These are phyloP conservation scores for Nylanderia fulva DNA, from an alignment of 1,140 invertebrate genomes.

Conservation along the genomic window DNA sequence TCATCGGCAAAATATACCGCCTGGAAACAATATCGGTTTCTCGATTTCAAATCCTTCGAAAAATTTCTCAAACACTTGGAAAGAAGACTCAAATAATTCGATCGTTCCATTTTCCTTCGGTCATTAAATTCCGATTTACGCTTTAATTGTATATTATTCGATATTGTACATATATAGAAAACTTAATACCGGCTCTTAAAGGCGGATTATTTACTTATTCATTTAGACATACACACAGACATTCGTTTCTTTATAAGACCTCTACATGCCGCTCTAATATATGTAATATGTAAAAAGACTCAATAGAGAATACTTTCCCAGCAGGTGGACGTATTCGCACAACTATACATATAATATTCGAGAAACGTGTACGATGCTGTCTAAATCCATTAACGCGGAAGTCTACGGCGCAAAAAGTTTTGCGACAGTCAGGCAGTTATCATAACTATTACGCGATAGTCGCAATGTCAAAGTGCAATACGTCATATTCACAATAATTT, in stretches of 20 bases:
- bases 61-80: background rate
- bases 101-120: background rate
- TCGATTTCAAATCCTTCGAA: background rate
- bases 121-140: background rate
- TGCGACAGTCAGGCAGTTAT: constrained; percentile 8
- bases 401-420: constrained; percentile 8
- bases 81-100: background rate
- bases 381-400: constrained; percentile 23
- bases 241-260: background rate
- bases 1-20: background rate
- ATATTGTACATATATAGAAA: background rate
- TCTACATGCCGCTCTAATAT: background rate
- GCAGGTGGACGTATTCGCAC: constrained; percentile 48
- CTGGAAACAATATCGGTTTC: background rate
- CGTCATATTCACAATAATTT: background rate
- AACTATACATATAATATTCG: constrained; percentile 28
- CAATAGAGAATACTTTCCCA: constrained; percentile 4
- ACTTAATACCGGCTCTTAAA: constrained; percentile 13
- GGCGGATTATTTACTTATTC: constrained; percentile 48
- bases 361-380: constrained; percentile 18
- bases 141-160: background rate
- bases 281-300: no score
- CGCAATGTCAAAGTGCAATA: constrained; percentile 3
- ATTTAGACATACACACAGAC: background rate
- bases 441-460: background rate